Evolutionary conservation across 2,797 vertebrate species (phyloP).

Genomic region (Toxotes lorentzi): DNA sequence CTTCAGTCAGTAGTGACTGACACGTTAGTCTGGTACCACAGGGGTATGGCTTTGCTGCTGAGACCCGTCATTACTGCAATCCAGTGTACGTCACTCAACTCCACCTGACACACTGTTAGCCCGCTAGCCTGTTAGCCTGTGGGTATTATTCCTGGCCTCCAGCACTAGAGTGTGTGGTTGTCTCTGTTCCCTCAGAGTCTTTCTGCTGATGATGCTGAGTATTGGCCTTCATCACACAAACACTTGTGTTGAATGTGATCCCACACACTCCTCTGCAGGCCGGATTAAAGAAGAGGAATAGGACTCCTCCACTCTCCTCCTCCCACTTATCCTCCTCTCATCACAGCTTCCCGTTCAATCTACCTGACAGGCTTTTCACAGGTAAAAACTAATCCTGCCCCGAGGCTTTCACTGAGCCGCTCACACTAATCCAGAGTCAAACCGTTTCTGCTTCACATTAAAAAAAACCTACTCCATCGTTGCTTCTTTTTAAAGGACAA

Average conservation of each 20-base stretch:
- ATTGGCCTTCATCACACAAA: background rate
- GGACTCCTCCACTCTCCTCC: conserved; percentile 25
- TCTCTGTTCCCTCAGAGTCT: background rate
- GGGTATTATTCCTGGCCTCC: background rate
- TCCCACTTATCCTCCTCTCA: conserved; percentile 30
- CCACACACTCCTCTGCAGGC: conserved; percentile 28
- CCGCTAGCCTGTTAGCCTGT: background rate
- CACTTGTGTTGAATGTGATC: background rate
- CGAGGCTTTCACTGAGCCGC: conserved; percentile 16
- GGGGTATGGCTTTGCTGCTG: too few species aligned
- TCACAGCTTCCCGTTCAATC: conserved; percentile 54
- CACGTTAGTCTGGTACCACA: too few species aligned
- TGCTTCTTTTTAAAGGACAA: background rate
- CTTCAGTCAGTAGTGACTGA: too few species aligned
- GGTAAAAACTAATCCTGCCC: conserved; percentile 40
- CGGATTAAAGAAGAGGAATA: conserved; percentile 37
- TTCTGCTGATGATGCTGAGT: background rate
- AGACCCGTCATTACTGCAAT: too few species aligned
- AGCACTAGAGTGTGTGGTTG: too few species aligned
- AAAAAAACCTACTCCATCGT: background rate
- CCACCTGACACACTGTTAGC: background rate
- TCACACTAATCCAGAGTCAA: conserved; percentile 28
- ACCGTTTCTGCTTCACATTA: background rate
- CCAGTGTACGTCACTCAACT: too few species aligned
- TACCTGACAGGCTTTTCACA: conserved; percentile 53